Evolutionary conservation across 2,888 invertebrate genomes (phyloP), one percentile per base, ranked within the genome.

Genomic region (Listrodromus nycthemerus): DNA sequence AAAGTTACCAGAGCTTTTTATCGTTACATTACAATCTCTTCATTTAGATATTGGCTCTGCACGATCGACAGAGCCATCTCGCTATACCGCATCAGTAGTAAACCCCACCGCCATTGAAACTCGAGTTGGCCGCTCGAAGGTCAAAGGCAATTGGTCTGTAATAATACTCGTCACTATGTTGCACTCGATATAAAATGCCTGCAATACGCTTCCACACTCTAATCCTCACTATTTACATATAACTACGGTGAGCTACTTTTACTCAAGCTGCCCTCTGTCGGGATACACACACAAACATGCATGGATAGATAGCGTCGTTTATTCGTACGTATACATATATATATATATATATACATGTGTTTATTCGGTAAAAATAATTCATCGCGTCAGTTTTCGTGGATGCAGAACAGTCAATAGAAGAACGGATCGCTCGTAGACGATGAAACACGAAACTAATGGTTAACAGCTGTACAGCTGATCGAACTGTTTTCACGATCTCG

Each of bases 121-220:
- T 24, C 21, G 52, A 69, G 50, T 50, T 16, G 50, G 3, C 19
- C 69, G 50, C 74, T 45, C 69, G 77, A 78, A 78, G 77, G 77
- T 78, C 77, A 70, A 63, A 78, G 69, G 77, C 77, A 78, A 78
- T 78, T 78, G 77, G 69, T 70, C 69, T 48, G 48, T 70, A 70
- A 78, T 70, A 70, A 78, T 78, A 63, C 50, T 70, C 37, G 69
- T 67, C 76, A 66, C 66, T 67, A 33, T 76, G 55, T 76, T 76
- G 75, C 75, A 76, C 66, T 55, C 66, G 66, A 66, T 66, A 33
- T 50, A 76, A 52, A 30, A 66, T 66, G 48, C 66, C 37, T 66
- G 65, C 66, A 55, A 65, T 52, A 41, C 19, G 66, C 65, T 50
- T 58, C n/a, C 24, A 33, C 48, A 30, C 65, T 5, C 37, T 19